Conservation (phyloP, 2,797 vertebrate species). For the Pipistrellus nathusii region DNA sequence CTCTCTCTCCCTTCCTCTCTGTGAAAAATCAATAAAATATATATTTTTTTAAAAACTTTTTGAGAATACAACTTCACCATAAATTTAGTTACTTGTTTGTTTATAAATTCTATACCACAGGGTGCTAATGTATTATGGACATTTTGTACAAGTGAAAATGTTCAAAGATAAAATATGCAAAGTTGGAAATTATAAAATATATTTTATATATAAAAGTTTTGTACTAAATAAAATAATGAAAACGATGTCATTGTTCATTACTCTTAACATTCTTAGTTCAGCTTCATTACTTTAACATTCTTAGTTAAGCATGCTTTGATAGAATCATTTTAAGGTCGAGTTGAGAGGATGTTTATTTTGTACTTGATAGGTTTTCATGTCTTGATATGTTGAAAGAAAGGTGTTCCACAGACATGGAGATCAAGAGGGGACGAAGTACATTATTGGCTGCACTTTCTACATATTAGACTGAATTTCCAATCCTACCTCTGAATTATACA, state of each 20-base stretch:
- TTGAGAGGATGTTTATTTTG: constrained; percentile 54
- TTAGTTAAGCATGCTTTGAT: constrained; percentile 48
- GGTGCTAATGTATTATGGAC: not conserved
- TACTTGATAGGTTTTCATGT: not conserved
- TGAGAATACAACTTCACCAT: not conserved
- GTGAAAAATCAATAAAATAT: too few relatives aligned
- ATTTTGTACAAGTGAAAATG: not conserved
- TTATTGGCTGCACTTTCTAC: not conserved
- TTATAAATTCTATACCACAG: not conserved
- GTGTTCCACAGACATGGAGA: not conserved
- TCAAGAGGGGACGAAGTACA: not conserved
- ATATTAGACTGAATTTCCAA: not conserved
- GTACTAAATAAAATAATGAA: constrained; percentile 52
- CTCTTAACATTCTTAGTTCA: constrained; percentile 60
- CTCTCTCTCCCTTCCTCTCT: too few relatives aligned
- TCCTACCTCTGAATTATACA: not conserved
- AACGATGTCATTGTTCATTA: not conserved
- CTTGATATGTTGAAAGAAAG: not conserved
- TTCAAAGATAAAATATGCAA: constrained; percentile 50
- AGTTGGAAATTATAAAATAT: constrained; percentile 31
- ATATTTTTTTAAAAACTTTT: not conserved
- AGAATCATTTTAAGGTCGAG: constrained; percentile 58
- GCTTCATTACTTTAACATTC: constrained; percentile 62
- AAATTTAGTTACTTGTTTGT: not conserved
- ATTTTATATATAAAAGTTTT: not conserved